A percentile compares a stretch with the other conserved stretches of the same genome.
Evolutionary conservation across 2,113 vertebrate species (phyloP).

Genomic region (Marmota monax): DNA sequence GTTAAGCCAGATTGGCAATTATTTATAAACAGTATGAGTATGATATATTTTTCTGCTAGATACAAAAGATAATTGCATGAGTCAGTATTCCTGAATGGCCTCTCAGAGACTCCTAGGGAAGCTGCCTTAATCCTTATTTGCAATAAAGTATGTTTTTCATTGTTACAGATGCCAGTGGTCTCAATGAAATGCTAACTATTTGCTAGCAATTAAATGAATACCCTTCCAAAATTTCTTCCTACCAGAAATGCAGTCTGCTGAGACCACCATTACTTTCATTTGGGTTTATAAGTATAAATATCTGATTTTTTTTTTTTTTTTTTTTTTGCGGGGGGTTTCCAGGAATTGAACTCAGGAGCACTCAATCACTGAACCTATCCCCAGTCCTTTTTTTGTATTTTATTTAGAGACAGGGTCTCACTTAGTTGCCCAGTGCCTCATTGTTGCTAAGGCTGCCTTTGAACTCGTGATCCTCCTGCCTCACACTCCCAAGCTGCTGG

Average conservation of each 20-base stretch:
- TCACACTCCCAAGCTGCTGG: too few species aligned
- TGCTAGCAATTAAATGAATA: constrained; percentile 30
- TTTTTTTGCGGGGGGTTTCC: too few species aligned
- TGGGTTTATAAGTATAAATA: not conserved
- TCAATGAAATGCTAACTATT: constrained; percentile 65
- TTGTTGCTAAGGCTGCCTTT: too few species aligned
- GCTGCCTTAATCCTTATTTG: constrained; percentile 53
- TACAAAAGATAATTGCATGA: constrained; percentile 54
- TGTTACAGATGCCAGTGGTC: constrained; percentile 46
- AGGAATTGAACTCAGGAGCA: too few species aligned
- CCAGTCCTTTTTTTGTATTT: too few species aligned
- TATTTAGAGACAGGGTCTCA: too few species aligned
- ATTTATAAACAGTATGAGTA: constrained; percentile 51
- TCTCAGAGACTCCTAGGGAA: constrained; percentile 50
- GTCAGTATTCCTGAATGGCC: constrained; percentile 12
- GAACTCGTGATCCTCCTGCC: too few species aligned
- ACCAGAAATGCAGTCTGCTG: not conserved
- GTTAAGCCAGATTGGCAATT: constrained; percentile 13
- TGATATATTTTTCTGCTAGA: constrained; percentile 64
- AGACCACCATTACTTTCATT: constrained; percentile 47
- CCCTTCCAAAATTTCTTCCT: constrained; percentile 29
- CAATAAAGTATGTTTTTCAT: constrained; percentile 65
- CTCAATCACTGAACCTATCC: too few species aligned
- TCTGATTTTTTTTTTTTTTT: not conserved
- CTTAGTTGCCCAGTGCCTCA: too few species aligned